Evolutionary conservation across 2,113 vertebrate species (phyloP).

Genomic region (Callipepla squamata): DNA sequence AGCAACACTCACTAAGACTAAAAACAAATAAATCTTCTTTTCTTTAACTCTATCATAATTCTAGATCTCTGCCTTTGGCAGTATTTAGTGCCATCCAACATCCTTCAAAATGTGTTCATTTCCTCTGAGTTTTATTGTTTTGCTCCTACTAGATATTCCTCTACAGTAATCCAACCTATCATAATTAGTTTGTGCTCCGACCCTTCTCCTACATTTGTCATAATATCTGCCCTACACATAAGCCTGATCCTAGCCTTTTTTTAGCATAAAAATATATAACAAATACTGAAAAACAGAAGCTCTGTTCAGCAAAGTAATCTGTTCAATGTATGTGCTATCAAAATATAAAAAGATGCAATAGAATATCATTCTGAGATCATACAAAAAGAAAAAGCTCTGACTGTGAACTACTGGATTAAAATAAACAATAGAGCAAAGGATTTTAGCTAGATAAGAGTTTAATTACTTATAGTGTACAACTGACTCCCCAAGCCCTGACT

Average conservation of each 20-base stretch:
- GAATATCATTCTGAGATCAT: neutral
- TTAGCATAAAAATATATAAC: too few species aligned
- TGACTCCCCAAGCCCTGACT: neutral
- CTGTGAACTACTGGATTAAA: neutral
- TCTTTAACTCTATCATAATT: neutral
- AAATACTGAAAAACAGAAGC: too few species aligned
- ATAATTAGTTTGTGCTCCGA: neutral
- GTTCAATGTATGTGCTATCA: neutral
- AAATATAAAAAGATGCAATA: neutral
- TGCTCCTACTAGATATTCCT: neutral
- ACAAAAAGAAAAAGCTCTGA: neutral
- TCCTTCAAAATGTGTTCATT: neutral
- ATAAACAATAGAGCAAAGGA: neutral
- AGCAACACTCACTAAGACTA: neutral
- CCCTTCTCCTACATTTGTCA: neutral
- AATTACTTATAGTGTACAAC: neutral
- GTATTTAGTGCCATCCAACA: neutral
- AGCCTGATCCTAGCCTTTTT: neutral
- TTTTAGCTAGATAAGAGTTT: neutral
- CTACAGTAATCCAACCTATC: neutral
- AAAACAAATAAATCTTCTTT: too few species aligned
- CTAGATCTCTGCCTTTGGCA: neutral
- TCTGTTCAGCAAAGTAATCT: too few species aligned
- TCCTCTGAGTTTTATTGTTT: neutral
- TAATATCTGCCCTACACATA: neutral